Evolutionary conservation across 2,113 vertebrate genomes (phyloP), one percentile per base, ranked within the genome.

Genomic region (Peromyscus californicus): DNA sequence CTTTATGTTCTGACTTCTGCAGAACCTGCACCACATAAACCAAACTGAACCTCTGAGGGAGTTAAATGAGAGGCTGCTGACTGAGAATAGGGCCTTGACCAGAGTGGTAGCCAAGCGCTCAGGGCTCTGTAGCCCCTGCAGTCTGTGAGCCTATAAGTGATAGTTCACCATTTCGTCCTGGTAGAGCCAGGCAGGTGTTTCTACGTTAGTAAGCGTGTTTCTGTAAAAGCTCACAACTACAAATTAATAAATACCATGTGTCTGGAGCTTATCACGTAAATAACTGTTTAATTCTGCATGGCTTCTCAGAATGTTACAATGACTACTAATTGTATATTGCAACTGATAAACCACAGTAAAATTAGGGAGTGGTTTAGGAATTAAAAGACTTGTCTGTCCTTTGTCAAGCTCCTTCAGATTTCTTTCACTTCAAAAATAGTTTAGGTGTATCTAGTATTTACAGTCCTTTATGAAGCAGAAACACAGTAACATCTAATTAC

Each of bases 1-100:
- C 98, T 98, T 98, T 99, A 97, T 98, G 97, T 98, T 98, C 97
- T 98, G 97, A 99, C 99, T 99, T 98, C 98, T 99, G 98, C 99
- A 99, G 99, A 99, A 99, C 98, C 99, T 99, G 98, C 99, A 99
- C 97, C 99, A 99, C 99, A 99, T 99, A 99, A 99, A 99, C 99
- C 99, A 99, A 99, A 99, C 99, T 99, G 99, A 99, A 36, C 98
- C 99, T 98, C 99, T 99, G 99, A 99, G 99, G 98, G 99, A 99
- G 98, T 99, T 99, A 99, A 99, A 99, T 99, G 99, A 99, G 98
- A 99, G 99, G 94, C 99, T 99, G 99, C 98, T 99, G 99, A 99
- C 99, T 97, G 99, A 99, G 99, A 99, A 99, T 99, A 99, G 99
- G 99, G 99, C 99, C 97, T 99, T 99, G 99, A 99, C 99, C 98